phyloP scores from a whole-genome alignment of 2,797 vertebrate genomes.

The Poeciliopsis presidionis region DNA sequence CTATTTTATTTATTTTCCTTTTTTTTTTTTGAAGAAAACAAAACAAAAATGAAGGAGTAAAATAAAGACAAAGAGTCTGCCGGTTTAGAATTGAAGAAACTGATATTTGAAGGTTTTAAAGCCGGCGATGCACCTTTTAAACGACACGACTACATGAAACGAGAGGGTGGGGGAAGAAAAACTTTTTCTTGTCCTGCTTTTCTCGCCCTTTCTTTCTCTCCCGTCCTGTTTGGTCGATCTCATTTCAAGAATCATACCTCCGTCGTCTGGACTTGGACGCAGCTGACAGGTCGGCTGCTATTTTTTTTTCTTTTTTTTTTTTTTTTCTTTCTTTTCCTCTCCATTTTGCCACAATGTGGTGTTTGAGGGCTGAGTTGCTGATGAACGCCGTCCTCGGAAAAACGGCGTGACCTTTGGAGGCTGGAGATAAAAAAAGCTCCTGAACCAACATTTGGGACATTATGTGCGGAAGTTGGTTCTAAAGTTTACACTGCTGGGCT shows the following conservation, averaged over 20 bases:
- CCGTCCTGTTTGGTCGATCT: not conserved
- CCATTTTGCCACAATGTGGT: slow-evolving; percentile 67
- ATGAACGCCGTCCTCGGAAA: slow-evolving; percentile 28
- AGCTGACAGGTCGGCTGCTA: slow-evolving; percentile 58
- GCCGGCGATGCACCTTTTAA: too few species aligned
- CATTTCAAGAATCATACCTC: slow-evolving; percentile 37
- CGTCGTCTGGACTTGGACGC: slow-evolving; percentile 43
- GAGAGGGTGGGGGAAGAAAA: not conserved
- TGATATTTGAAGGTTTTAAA: not conserved
- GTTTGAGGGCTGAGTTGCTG: slow-evolving; percentile 24
- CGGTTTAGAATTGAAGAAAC: slow-evolving; percentile 30
- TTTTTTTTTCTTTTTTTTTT: not conserved
- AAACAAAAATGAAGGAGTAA: not conserved
- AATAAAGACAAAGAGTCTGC: not conserved
- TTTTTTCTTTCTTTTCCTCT: not conserved
- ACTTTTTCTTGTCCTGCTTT: slow-evolving; percentile 33
- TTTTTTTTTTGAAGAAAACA: not conserved
- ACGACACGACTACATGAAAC: not conserved
- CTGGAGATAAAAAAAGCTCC: not conserved
- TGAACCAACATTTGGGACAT: not conserved
- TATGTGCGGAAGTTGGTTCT: not conserved
- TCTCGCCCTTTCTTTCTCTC: slow-evolving; percentile 19
- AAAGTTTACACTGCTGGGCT: not conserved
- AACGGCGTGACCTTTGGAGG: not conserved
- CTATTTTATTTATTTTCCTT: slow-evolving; percentile 24